Conservation (phyloP, 2,888 invertebrate genomes). For the Tholera decimalis region DNA sequence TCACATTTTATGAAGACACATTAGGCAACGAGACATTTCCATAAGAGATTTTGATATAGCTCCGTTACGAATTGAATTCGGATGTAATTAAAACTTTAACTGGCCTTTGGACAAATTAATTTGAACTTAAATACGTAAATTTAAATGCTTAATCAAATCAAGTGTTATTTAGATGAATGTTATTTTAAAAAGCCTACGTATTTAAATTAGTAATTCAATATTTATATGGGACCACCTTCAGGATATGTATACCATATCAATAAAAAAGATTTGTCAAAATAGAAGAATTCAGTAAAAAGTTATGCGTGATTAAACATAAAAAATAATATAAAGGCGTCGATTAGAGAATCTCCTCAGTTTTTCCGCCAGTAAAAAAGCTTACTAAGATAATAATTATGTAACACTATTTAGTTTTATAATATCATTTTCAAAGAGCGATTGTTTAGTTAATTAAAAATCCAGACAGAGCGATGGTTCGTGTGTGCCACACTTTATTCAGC, state of each 20-base stretch:
- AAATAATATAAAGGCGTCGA: too few relatives aligned
- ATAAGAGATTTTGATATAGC: slow-evolving; percentile 77
- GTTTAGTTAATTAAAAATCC: slow-evolving; percentile 51
- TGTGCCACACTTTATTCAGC: slow-evolving; percentile 68
- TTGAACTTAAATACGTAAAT: slow-evolving; percentile 12
- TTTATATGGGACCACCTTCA: too few relatives aligned
- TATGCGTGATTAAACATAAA: too few relatives aligned
- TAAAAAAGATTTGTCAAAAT: too few relatives aligned
- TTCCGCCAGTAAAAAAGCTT: too few relatives aligned
- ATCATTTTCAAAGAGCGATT: background rate
- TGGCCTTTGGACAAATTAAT: slow-evolving; percentile 16
- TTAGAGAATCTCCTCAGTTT: too few relatives aligned
- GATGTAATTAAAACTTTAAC: slow-evolving; percentile 59
- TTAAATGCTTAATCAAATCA: background rate
- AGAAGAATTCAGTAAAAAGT: too few relatives aligned
- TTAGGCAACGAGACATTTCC: slow-evolving; percentile 84
- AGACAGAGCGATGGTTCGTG: slow-evolving; percentile 62
- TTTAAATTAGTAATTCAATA: background rate
- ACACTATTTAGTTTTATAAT: background rate
- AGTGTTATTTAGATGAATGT: background rate
- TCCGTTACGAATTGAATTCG: slow-evolving; percentile 59
- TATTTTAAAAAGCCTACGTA: background rate
- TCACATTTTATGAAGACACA: slow-evolving; percentile 89
- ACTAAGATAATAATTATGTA: background rate
- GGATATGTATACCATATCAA: too few relatives aligned